Conservation (phyloP, 2,888 invertebrate species). For the Drosophila neotestacea region DNA sequence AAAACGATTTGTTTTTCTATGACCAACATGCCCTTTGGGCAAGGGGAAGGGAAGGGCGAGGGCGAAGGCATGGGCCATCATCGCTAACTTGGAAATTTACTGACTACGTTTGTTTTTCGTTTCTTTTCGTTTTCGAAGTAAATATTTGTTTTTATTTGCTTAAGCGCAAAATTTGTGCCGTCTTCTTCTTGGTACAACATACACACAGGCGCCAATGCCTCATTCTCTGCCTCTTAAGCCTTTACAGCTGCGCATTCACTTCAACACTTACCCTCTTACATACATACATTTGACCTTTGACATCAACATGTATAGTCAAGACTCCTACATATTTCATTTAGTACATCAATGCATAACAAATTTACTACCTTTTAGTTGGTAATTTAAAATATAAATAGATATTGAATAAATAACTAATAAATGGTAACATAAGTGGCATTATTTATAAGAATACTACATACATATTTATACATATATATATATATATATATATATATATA, state of each 20-base stretch:
- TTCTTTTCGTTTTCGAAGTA: conserved; percentile 45
- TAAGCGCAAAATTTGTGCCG: conserved; percentile 61
- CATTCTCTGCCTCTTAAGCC: conserved; percentile 53
- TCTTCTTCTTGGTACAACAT: conserved; percentile 55
- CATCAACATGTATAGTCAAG: conserved; percentile 3
- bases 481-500: too few relatives aligned
- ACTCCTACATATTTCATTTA: neutral
- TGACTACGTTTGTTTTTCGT: conserved; percentile 59
- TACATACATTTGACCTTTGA: neutral
- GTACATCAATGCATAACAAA: too few relatives aligned
- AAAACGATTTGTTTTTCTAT: conserved; percentile 70
- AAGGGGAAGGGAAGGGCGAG: neutral
- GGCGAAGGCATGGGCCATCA: neutral
- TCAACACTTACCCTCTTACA: too few relatives aligned
- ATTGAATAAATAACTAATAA: too few relatives aligned
- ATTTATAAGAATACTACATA: too few relatives aligned
- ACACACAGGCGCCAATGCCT: conserved; percentile 7
- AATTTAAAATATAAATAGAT: too few relatives aligned
- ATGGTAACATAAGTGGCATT: too few relatives aligned
- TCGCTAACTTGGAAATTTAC: conserved; percentile 35
- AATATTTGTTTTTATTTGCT: conserved; percentile 68
- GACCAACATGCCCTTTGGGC: conserved; percentile 62
- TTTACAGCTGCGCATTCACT: conserved; percentile 60
- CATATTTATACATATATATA: too few relatives aligned
- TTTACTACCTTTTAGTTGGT: too few relatives aligned